phyloP scores from a whole-genome alignment of 2,797 vertebrate species.

The Chelmon rostratus region DNA sequence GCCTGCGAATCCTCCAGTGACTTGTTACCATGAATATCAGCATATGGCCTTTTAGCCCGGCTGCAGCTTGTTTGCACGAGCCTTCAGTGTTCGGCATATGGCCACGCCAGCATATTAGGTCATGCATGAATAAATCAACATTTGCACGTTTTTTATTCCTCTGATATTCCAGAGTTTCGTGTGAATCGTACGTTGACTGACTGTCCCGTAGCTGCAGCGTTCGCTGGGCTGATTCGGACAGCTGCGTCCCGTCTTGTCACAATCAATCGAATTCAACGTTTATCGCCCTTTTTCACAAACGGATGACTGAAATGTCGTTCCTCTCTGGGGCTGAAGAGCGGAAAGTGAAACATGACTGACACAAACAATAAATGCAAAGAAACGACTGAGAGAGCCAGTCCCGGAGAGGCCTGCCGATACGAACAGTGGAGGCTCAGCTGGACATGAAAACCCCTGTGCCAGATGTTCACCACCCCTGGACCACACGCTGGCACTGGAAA shows the following conservation, averaged over 20 bases:
- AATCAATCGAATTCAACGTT: background rate
- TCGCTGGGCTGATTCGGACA: background rate
- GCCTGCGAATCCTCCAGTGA: constrained; percentile 10
- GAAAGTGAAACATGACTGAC: background rate
- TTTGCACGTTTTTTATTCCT: background rate
- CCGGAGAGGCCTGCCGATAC: background rate
- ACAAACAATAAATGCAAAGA: constrained; percentile 17
- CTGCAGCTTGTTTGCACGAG: constrained; percentile 10
- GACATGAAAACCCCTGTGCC: background rate
- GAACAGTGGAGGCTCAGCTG: background rate
- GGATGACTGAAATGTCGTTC: background rate
- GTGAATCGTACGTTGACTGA: background rate
- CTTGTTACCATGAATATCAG: constrained; percentile 30
- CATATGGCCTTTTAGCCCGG: constrained; percentile 9
- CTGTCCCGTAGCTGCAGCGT: background rate
- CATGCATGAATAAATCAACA: constrained; percentile 3
- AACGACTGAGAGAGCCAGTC: background rate
- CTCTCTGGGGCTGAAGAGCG: background rate
- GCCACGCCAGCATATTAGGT: background rate
- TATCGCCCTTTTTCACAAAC: background rate
- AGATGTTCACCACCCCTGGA: too few species aligned
- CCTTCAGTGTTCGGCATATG: background rate
- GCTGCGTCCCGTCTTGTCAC: background rate
- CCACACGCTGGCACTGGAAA: too few species aligned
- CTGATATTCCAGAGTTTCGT: background rate